Conservation (phyloP, 2,113 vertebrate species). For the Tachysurus fulvidraco region DNA sequence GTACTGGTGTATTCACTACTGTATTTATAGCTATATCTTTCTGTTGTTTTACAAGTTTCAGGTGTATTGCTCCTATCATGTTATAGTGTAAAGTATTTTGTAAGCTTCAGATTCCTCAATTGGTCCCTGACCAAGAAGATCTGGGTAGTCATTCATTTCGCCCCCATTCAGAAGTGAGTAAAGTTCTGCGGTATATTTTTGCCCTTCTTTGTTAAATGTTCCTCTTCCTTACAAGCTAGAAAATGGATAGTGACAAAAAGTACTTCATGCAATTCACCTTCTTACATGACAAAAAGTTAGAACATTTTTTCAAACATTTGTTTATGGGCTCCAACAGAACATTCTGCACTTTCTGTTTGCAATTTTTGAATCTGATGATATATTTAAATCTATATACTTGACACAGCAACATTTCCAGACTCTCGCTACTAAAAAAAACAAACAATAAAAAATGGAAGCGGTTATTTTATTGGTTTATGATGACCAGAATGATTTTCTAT, state of each 20-base stretch:
- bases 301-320: not conserved
- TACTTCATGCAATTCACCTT: not conserved
- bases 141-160: not conserved
- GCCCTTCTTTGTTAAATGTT: not conserved
- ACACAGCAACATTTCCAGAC: no score
- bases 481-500: conserved; percentile 1
- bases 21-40: not conserved
- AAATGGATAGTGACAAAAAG: not conserved
- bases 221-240: not conserved
- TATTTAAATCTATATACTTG: not conserved
- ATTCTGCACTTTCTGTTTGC: not conserved
- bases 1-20: not conserved
- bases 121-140: not conserved
- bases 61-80: not conserved
- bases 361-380: not conserved
- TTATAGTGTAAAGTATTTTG: not conserved
- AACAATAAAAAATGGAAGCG: no score
- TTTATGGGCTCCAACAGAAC: not conserved
- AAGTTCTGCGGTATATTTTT: not conserved
- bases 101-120: not conserved
- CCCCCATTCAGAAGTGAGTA: not conserved
- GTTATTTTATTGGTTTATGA: not conserved
- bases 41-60: not conserved
- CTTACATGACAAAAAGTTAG: not conserved
- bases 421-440: not conserved